Percentiles rank a stretch among this genome's conserved stretches.
These are phyloP conservation scores for rabbit (Oryctolagus cuniculus) DNA, from an alignment of 2,113 vertebrate genomes.

Conservation along the genomic window DNA sequence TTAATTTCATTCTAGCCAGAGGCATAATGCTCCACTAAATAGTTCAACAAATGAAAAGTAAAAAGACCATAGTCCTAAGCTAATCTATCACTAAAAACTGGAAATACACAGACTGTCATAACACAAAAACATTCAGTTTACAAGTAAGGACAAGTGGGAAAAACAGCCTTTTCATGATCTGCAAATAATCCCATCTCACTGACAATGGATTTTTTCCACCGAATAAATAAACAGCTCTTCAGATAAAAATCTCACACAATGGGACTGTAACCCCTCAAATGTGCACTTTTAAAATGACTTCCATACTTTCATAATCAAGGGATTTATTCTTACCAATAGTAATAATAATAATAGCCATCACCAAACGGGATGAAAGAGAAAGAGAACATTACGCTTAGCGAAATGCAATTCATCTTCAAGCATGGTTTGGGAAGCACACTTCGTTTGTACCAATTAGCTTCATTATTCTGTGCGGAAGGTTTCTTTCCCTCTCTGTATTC, in stretches of 20 bases:
- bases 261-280: not conserved
- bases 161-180: not conserved
- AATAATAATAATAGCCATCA: not conserved
- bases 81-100: slow-evolving; percentile 22
- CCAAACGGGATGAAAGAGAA: not conserved
- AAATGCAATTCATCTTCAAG: slow-evolving; percentile 67
- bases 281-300: not conserved
- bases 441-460: slow-evolving; percentile 81
- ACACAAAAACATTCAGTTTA: not conserved
- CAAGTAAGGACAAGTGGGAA: not conserved
- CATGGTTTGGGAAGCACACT: slow-evolving; percentile 53
- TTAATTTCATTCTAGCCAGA: too few species aligned
- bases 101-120: not conserved
- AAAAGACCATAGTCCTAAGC: not conserved
- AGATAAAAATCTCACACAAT: slow-evolving; percentile 50
- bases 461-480: slow-evolving; percentile 69
- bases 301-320: slow-evolving; percentile 19
- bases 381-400: not conserved
- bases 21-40: too few species aligned
- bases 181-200: not conserved
- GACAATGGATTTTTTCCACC: slow-evolving; percentile 21
- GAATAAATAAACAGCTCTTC: slow-evolving; percentile 30
- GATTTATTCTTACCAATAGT: not conserved
- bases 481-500: slow-evolving; percentile 57
- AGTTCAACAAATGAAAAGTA: too few species aligned